Evolutionary conservation across 2,113 vertebrate species (phyloP).

Genomic region (Pungitius pungitius): DNA sequence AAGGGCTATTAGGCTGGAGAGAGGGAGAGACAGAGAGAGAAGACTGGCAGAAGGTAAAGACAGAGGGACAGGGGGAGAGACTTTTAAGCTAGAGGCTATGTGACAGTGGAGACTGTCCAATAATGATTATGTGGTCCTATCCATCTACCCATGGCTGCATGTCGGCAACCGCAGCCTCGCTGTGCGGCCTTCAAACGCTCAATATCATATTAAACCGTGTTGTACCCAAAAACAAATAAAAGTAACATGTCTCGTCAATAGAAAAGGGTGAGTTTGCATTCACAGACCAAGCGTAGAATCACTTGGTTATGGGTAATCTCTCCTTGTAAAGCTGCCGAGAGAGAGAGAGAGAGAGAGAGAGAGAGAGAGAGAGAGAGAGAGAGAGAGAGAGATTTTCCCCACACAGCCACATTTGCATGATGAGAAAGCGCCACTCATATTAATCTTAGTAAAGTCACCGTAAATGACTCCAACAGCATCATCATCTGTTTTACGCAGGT

Average conservation of each 20-base stretch:
- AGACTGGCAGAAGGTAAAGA: slow-evolving; percentile 60
- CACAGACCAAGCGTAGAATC: slow-evolving; percentile 58
- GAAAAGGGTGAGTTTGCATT: slow-evolving; percentile 67
- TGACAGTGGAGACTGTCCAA: slow-evolving; percentile 74
- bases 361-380: slow-evolving; percentile 27
- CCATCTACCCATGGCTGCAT: slow-evolving; percentile 64
- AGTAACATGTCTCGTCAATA: slow-evolving; percentile 54
- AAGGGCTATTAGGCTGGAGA: slow-evolving; percentile 72
- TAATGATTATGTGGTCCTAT: slow-evolving; percentile 76
- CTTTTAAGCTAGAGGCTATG: slow-evolving; percentile 76
- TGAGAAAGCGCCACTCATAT: slow-evolving; percentile 88
- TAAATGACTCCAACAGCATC: slow-evolving; percentile 92
- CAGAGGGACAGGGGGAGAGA: slow-evolving; percentile 58
- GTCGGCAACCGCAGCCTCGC: slow-evolving; percentile 38
- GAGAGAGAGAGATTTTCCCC: slow-evolving; percentile 63
- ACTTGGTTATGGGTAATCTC: slow-evolving; percentile 56
- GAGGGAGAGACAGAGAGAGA: slow-evolving; percentile 56
- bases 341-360: slow-evolving; percentile 28
- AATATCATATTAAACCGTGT: slow-evolving; percentile 57
- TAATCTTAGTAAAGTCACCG: slow-evolving; percentile 91
- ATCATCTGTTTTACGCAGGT: slow-evolving; percentile 95
- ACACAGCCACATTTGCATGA: slow-evolving; percentile 85
- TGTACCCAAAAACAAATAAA: slow-evolving; percentile 68
- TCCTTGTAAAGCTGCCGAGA: slow-evolving; percentile 60
- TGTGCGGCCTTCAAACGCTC: slow-evolving; percentile 45